Conservation (phyloP, 2,113 vertebrate genomes). For the Chrysochloris asiatica region DNA sequence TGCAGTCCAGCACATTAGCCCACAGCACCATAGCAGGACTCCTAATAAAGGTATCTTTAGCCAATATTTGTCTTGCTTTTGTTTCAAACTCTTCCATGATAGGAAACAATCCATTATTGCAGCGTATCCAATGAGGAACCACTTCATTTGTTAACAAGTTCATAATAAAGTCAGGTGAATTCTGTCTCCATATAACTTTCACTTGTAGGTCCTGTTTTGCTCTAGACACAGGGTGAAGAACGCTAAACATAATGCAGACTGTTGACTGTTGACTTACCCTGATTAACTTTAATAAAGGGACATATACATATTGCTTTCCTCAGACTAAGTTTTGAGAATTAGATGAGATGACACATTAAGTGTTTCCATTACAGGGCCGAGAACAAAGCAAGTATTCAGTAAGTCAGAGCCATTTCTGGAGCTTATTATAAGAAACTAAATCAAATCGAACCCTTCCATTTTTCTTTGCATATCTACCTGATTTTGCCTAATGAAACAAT, state of each 20-base stretch:
- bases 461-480: background rate
- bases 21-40: no score
- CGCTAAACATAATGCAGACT: background rate
- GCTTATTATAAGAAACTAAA: conserved; percentile 3
- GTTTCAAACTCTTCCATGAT: background rate
- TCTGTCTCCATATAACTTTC: background rate
- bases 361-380: background rate
- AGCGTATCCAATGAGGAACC: background rate
- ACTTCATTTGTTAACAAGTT: background rate
- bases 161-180: background rate
- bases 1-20: no score
- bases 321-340: background rate
- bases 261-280: background rate
- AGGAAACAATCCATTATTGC: background rate
- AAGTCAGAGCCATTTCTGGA: background rate
- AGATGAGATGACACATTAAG: background rate
- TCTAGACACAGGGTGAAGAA: background rate
- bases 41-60: no score
- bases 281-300: background rate
- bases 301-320: background rate
- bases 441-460: background rate
- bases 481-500: background rate
- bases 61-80: no score
- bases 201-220: background rate
- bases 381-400: background rate